phyloP scores from a whole-genome alignment of 2,888 invertebrate genomes.

The Melinaea marsaeus region DNA sequence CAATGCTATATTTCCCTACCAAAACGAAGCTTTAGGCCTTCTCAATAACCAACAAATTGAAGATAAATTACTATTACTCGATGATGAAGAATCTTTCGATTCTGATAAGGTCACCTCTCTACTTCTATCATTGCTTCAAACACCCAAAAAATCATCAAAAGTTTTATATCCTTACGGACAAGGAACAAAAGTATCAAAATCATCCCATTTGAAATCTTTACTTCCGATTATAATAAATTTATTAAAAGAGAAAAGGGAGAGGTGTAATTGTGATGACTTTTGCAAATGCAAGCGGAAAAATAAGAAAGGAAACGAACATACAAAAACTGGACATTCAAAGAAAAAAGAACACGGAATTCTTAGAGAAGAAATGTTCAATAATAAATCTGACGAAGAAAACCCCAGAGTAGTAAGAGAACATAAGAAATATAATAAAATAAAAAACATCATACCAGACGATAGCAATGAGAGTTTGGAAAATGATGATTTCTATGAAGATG shows the following conservation, averaged over 20 bases:
- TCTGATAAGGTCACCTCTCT: constrained; percentile 31
- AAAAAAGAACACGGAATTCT: constrained; percentile 41
- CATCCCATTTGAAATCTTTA: constrained; percentile 51
- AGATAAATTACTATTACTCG: constrained; percentile 1
- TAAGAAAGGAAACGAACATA: constrained; percentile 18
- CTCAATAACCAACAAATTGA: constrained; percentile 11
- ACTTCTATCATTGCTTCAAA: constrained; percentile 26
- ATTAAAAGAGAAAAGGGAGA: constrained; percentile 50
- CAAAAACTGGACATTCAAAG: constrained; percentile 46
- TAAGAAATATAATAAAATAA: constrained; percentile 26
- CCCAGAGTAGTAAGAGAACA: constrained; percentile 27
- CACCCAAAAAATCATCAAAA: constrained; percentile 18
- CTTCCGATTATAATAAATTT: constrained; percentile 61
- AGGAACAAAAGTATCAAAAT: constrained; percentile 36
- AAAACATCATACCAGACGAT: constrained; percentile 29
- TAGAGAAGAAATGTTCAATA: constrained; percentile 30
- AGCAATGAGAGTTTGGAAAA: constrained; percentile 41
- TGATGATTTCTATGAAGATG: constrained; percentile 27
- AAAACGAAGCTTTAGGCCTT: constrained; percentile 30
- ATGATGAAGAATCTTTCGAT: constrained; percentile 12
- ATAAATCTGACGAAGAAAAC: constrained; percentile 31
- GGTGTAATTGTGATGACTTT: constrained; percentile 37
- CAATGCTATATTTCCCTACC: constrained; percentile 16
- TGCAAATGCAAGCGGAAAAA: constrained; percentile 32
- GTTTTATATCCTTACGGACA: not conserved